phyloP scores from a whole-genome alignment of 1,140 invertebrate species.

The Sminthurides bifidus region DNA sequence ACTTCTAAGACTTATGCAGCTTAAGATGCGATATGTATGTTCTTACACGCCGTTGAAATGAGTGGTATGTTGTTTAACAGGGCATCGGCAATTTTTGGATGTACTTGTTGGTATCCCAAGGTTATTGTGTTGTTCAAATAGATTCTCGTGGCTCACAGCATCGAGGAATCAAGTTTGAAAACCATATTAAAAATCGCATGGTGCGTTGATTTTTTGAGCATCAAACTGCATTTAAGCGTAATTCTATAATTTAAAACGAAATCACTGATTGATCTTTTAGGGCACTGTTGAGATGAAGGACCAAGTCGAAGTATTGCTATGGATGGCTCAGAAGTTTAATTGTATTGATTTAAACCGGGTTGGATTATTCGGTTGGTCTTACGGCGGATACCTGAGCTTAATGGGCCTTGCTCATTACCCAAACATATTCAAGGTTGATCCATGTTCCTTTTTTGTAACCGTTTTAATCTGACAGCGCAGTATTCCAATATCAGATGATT shows the following conservation, averaged over 20 bases:
- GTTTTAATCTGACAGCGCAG: not conserved
- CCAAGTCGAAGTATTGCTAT: slow-evolving; percentile 86
- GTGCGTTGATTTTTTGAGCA: slow-evolving; percentile 40
- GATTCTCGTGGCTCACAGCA: slow-evolving; percentile 91
- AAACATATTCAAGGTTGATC: slow-evolving; percentile 63
- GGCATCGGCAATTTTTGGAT: slow-evolving; percentile 79
- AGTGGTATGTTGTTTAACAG: slow-evolving; percentile 38
- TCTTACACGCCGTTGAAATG: not conserved
- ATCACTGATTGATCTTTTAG: slow-evolving; percentile 35
- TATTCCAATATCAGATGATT: not conserved
- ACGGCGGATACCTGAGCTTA: slow-evolving; percentile 81
- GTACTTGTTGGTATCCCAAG: slow-evolving; percentile 89
- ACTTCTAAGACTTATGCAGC: not conserved
- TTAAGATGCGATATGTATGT: slow-evolving; percentile 12
- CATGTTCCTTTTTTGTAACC: slow-evolving; percentile 11
- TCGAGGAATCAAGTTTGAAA: slow-evolving; percentile 81
- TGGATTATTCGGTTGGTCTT: slow-evolving; percentile 96
- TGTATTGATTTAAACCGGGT: slow-evolving; percentile 86
- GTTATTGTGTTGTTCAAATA: slow-evolving; percentile 89
- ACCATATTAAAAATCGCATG: slow-evolving; percentile 73
- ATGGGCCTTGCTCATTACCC: slow-evolving; percentile 73
- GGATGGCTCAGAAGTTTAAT: slow-evolving; percentile 66
- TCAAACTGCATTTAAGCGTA: no score
- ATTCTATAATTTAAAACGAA: slow-evolving; percentile 3
- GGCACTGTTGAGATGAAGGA: slow-evolving; percentile 91